phyloP scores from a whole-genome alignment of 2,888 invertebrate genomes.

The Leucophenga maculata region DNA sequence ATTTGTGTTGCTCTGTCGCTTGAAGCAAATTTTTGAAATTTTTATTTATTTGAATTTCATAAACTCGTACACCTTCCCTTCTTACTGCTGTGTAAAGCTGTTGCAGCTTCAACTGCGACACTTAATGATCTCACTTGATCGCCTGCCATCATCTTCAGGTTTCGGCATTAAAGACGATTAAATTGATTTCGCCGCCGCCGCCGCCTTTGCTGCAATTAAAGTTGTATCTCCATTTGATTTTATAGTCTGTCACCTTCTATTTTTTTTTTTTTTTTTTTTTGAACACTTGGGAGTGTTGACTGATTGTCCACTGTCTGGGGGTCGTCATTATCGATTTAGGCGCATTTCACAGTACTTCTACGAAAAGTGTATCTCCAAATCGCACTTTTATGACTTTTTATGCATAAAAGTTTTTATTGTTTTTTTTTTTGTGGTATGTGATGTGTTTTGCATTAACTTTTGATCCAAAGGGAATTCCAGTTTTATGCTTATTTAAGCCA shows the following conservation, averaged over 20 bases:
- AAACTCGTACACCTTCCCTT: background rate
- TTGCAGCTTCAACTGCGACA: background rate
- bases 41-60: background rate
- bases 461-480: slow-evolving; percentile 18
- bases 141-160: slow-evolving; percentile 36
- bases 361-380: background rate
- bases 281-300: background rate
- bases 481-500: slow-evolving; percentile 60
- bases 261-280: too few species aligned
- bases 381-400: background rate
- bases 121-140: slow-evolving; percentile 21
- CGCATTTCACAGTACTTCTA: background rate
- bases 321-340: background rate
- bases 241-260: slow-evolving; percentile 41
- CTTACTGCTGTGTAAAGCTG: background rate
- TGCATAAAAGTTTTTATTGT: background rate
- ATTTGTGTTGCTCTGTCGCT: background rate
- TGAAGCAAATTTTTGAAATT: slow-evolving; percentile 6
- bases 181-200: slow-evolving; percentile 60
- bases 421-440: slow-evolving; percentile 52
- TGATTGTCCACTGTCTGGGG: slow-evolving; percentile 7
- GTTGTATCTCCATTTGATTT: slow-evolving; percentile 51
- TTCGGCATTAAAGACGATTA: slow-evolving; percentile 61
- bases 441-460: slow-evolving; percentile 40
- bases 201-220: slow-evolving; percentile 58